Conservation (phyloP, 53 echinoderm and acorn worm species). For the Mesocentrotus franciscanus region DNA sequence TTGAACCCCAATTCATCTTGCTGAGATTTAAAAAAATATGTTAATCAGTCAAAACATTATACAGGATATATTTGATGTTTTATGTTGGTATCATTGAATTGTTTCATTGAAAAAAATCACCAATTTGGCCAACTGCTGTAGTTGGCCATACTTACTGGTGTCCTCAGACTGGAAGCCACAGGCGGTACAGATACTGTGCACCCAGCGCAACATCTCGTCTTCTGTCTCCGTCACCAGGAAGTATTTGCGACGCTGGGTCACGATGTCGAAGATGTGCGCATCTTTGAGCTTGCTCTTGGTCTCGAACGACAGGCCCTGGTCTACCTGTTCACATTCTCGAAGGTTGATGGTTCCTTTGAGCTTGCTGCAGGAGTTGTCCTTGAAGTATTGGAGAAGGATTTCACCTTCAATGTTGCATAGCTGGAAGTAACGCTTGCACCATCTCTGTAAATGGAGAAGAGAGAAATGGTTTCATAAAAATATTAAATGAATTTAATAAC, state of each 20-base stretch:
- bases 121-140: background rate
- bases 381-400: constrained; percentile 85
- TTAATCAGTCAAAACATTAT: too few relatives aligned
- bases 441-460: constrained; percentile 74
- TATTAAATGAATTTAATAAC: background rate
- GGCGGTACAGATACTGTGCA: constrained; percentile 86
- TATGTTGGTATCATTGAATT: too few relatives aligned
- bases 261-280: constrained; percentile 90
- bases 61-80: too few relatives aligned
- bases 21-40: too few relatives aligned
- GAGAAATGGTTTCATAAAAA: background rate
- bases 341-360: constrained; percentile 91
- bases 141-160: constrained; percentile 60
- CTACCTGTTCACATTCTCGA: constrained; percentile 87
- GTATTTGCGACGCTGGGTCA: constrained; percentile 90
- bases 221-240: constrained; percentile 92
- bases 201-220: constrained; percentile 95
- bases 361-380: constrained; percentile 75
- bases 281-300: constrained; percentile 75
- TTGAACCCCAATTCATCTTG: too few relatives aligned
- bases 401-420: constrained; percentile 71
- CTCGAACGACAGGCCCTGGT: constrained; percentile 94
- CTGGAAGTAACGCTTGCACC: constrained; percentile 92
- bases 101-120: background rate
- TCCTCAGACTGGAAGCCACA: constrained; percentile 92